Percentiles rank a stretch among this genome's conserved stretches.
These are phyloP conservation scores for Tor tambroides DNA, from an alignment of 2,113 vertebrate species.

Conservation along the genomic window DNA sequence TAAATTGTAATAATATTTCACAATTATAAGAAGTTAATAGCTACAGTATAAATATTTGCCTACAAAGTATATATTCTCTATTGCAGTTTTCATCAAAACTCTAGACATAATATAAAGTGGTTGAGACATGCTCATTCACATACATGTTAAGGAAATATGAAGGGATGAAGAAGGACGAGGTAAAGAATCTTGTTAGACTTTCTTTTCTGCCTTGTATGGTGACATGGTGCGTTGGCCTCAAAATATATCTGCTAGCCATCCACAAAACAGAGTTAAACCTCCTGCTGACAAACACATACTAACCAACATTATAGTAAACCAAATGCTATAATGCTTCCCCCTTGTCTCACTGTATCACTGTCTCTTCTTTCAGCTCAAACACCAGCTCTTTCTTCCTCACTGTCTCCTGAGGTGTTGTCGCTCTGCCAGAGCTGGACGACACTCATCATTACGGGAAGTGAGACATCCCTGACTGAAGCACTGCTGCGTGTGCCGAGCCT, in stretches of 20 bases:
- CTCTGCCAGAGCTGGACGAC: slow-evolving; percentile 49
- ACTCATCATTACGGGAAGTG: slow-evolving; percentile 62
- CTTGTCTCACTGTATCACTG: slow-evolving; percentile 51
- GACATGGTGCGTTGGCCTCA: slow-evolving; percentile 5
- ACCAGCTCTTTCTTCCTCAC: slow-evolving; percentile 19
- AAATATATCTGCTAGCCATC: slow-evolving; percentile 66
- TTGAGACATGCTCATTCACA: neutral
- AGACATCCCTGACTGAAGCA: slow-evolving; percentile 37
- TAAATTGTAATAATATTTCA: neutral
- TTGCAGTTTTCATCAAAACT: neutral
- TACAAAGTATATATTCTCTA: neutral
- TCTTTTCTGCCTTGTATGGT: slow-evolving; percentile 8
- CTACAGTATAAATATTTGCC: neutral
- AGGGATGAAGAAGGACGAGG: neutral
- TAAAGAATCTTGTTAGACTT: slow-evolving; percentile 8
- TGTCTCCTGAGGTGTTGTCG: slow-evolving; percentile 53
- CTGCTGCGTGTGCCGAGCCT: neutral
- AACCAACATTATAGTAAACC: neutral
- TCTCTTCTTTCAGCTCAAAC: slow-evolving; percentile 45
- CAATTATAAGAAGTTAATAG: neutral
- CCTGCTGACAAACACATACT: slow-evolving; percentile 13
- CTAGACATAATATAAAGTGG: neutral
- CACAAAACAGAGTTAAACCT: slow-evolving; percentile 49
- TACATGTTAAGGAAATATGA: neutral
- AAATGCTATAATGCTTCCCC: slow-evolving; percentile 29